These are phyloP conservation scores for Pilophorus perplexus DNA, from an alignment of 2,888 invertebrate species.

Conservation along the genomic window DNA sequence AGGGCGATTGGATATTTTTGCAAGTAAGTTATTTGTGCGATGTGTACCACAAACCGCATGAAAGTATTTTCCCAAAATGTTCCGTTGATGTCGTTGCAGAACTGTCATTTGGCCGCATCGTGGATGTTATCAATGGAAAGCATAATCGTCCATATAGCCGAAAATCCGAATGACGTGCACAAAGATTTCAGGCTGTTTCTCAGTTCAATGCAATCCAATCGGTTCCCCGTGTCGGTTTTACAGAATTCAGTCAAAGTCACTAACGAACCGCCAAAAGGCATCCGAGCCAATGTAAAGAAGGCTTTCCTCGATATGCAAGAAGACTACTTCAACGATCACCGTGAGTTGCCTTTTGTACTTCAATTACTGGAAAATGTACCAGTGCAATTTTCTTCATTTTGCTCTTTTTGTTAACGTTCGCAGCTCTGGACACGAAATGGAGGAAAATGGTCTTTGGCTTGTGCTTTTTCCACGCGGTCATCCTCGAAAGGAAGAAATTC, in stretches of 20 bases:
- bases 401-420: too few relatives aligned
- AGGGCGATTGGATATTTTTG: constrained; percentile 86
- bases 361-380: too few relatives aligned
- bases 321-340: constrained; percentile 76
- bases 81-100: too few relatives aligned
- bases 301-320: constrained; percentile 75
- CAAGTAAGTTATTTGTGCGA: constrained; percentile 64
- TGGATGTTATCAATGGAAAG: constrained; percentile 87
- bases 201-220: constrained; percentile 83
- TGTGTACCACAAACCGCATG: not conserved
- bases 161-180: constrained; percentile 65
- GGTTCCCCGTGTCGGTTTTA: constrained; percentile 85
- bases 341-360: too few relatives aligned
- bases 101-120: constrained; percentile 88
- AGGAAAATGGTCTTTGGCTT: constrained; percentile 73
- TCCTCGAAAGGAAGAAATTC: constrained; percentile 90
- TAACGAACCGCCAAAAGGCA: constrained; percentile 89
- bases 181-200: constrained; percentile 76
- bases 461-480: constrained; percentile 89
- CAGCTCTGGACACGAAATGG: constrained; percentile 68
- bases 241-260: constrained; percentile 93
- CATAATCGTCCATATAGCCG: constrained; percentile 68
- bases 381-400: too few relatives aligned
- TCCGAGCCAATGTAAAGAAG: constrained; percentile 73
- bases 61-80: not conserved